These are phyloP conservation scores for Microplitis manilae DNA, from an alignment of 2,888 invertebrate species.

Conservation along the genomic window DNA sequence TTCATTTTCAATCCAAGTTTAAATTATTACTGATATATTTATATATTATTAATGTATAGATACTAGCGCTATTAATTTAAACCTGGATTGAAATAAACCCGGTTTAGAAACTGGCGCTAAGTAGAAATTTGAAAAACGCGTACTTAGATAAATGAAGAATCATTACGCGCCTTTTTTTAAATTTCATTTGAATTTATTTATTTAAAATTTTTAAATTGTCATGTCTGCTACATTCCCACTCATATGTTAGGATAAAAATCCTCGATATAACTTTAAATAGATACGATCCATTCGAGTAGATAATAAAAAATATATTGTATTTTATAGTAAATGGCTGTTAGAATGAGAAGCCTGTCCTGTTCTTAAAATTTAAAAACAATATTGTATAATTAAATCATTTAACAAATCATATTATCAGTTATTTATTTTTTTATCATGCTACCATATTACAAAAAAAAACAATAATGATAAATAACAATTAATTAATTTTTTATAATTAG, in stretches of 20 bases:
- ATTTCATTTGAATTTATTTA: no score
- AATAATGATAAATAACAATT: not conserved
- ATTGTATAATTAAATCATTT: conserved; percentile 34
- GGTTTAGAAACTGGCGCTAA: no score
- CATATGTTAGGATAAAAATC: conserved; percentile 14
- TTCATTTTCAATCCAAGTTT: no score
- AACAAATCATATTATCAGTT: conserved; percentile 15
- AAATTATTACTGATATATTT: no score
- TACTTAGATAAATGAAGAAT: no score
- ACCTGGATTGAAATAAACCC: no score
- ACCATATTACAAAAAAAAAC: not conserved
- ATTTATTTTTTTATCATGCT: conserved; percentile 12
- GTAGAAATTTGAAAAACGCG: no score
- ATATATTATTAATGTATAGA: no score
- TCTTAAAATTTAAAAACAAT: conserved; percentile 14
- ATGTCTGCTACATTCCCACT: no score
- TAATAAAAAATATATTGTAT: conserved; percentile 27
- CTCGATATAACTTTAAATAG: conserved; percentile 14
- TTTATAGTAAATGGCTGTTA: conserved; percentile 27
- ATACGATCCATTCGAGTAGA: conserved; percentile 19
- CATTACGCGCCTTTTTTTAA: no score
- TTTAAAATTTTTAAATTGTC: no score
- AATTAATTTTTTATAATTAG: not conserved
- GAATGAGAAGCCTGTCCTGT: conserved; percentile 25
- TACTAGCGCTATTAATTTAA: no score